Evolutionary conservation across 2,797 vertebrate species (phyloP).

Genomic region (Enteromius treurensis): DNA sequence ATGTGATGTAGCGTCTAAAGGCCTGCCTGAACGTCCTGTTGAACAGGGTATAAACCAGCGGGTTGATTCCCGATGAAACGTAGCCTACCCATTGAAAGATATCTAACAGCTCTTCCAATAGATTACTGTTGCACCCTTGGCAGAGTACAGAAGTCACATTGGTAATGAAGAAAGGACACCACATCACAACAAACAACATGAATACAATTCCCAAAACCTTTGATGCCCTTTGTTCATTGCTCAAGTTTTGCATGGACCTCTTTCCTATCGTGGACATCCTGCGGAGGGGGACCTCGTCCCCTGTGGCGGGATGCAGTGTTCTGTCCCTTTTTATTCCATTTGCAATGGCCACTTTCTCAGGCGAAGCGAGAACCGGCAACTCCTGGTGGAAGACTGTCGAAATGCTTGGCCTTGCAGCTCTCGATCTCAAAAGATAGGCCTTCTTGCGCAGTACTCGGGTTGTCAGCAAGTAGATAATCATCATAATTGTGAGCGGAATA

Average conservation of each 20-base stretch:
- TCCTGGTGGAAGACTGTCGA: constrained; percentile 88
- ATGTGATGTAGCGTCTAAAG: constrained; percentile 92
- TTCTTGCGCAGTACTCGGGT: constrained; percentile 91
- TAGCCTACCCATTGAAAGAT: constrained; percentile 99
- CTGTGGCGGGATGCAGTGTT: constrained; percentile 43
- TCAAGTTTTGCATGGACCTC: constrained; percentile 93
- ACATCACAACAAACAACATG: constrained; percentile 95
- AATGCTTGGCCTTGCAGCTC: constrained; percentile 79
- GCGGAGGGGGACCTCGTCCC: constrained; percentile 74
- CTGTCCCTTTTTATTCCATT: constrained; percentile 75
- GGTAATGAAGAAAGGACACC: constrained; percentile 98
- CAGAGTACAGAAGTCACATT: constrained; percentile 93
- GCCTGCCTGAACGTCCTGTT: constrained; percentile 96
- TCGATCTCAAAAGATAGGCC: constrained; percentile 87
- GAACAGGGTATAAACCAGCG: constrained; percentile 96
- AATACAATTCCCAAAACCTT: constrained; percentile 98
- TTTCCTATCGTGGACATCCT: constrained; percentile 89
- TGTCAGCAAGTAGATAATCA: constrained; percentile 94
- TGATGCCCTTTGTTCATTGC: constrained; percentile 94
- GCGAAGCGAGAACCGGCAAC: constrained; percentile 69
- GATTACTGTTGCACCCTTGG: constrained; percentile 78
- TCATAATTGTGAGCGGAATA: constrained; percentile 91
- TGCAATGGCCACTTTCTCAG: constrained; percentile 80
- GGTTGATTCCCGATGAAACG: constrained; percentile 95
- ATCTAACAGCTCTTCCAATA: constrained; percentile 88